Evolutionary conservation across 2,888 invertebrate species (phyloP).

Genomic region (Scaptomyza caliginosa): DNA sequence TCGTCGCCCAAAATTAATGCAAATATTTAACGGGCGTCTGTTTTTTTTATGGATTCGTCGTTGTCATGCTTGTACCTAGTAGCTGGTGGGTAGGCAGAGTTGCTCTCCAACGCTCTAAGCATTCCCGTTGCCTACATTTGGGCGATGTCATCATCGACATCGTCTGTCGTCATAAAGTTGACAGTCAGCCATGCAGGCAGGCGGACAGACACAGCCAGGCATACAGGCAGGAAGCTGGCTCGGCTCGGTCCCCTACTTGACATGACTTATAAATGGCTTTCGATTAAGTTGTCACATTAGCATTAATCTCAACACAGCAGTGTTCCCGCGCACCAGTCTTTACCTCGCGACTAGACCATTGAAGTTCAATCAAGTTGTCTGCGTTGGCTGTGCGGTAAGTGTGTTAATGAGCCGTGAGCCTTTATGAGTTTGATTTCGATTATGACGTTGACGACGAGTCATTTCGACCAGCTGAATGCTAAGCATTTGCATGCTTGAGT

Average conservation of each 20-base stretch:
- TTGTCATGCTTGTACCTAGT: conserved; percentile 47
- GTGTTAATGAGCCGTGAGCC: conserved; percentile 68
- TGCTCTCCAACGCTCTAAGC: neutral
- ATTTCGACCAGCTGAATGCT: conserved; percentile 3
- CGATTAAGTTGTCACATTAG: conserved; percentile 79
- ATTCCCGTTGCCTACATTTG: conserved; percentile 44
- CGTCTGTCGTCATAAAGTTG: conserved; percentile 49
- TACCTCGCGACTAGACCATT: conserved; percentile 35
- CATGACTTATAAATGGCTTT: conserved; percentile 79
- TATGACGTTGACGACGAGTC: conserved; percentile 37
- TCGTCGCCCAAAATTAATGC: conserved; percentile 62
- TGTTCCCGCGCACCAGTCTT: neutral
- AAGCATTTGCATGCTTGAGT: conserved; percentile 27
- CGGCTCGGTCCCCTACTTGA: conserved; percentile 48
- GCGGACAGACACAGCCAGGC: neutral
- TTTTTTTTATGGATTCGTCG: conserved; percentile 73
- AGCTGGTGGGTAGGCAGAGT: neutral
- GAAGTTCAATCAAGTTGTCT: conserved; percentile 73
- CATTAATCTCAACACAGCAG: conserved; percentile 66
- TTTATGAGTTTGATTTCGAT: conserved; percentile 53
- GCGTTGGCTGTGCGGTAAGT: conserved; percentile 27
- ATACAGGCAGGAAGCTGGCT: conserved; percentile 11
- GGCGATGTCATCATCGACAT: conserved; percentile 59
- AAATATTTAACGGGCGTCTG: conserved; percentile 76
- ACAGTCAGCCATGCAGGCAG: conserved; percentile 15